Base-by-base conservation (phyloP, 2,797 vertebrate species). In the Neosalanx taihuensis region DNA sequence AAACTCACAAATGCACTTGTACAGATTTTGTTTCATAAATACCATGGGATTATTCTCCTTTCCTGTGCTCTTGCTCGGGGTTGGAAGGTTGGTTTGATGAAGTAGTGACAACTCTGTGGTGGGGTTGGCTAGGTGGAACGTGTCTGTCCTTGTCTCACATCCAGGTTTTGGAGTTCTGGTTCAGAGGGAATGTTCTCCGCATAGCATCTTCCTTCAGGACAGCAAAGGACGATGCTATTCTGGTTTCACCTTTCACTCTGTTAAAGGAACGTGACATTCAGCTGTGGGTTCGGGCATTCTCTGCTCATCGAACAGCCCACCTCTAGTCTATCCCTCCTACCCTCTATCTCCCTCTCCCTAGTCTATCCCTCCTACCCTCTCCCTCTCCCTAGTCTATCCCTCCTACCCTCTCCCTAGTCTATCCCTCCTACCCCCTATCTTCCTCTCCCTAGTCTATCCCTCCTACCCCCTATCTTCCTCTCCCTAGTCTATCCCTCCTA, bases 171-270 rank as follows among this genome's bases (percentile, higher is more conserved):
- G 41, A 35, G 41, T 46, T 46, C 41, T 46, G 41, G 41, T 46
- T 72, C 67, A 33, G 60, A n/a, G 29, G 12, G 20, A 57, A 57
- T 49, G 41, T 56, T 66, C 51, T 29, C 29, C 65, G 76, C 65
- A 77, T 70, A 56, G 72, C 66, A 74, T 53, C 65, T 76, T 53
- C 62, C 76, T 57, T 68, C 59, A 76, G 37, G 58, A 78, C 70
- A 80, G 75, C 75, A 81, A 83, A 81, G 71, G 61, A 20, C 20
- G 41, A 31, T 75, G 58, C 51, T 70, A 29, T 69, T 51, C 53
- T 61, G 33, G 66, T 18, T 51, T 75, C 67, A 71, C 60, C 72
- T 76, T 78, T 79, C 70, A 69, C 46, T 71, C 35, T 71, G 70
- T 75, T 31, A 69, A 74, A 72, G 71, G 29, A 59, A 53, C 58